Conservation (phyloP, 2,888 invertebrate species). For the Chirona hameri region DNA sequence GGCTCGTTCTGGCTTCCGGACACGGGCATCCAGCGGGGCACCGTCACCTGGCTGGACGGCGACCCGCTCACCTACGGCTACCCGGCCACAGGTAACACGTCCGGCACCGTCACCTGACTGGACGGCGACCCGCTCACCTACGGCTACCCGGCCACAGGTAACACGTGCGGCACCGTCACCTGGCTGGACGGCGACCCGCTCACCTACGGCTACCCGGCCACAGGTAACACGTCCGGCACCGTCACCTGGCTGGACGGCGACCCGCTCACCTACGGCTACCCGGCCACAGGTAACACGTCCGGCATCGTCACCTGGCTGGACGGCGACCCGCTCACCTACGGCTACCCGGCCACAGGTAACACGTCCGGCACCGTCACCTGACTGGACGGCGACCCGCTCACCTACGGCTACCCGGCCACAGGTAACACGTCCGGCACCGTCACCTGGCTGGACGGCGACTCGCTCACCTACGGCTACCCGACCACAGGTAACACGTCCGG, state of each 20-base stretch:
- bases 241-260: slow-evolving; percentile 37
- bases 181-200: too few relatives aligned
- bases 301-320: too few relatives aligned
- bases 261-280: neutral
- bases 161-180: slow-evolving; percentile 25
- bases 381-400: too few relatives aligned
- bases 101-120: too few relatives aligned
- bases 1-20: slow-evolving; percentile 38
- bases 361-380: neutral
- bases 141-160: slow-evolving; percentile 30
- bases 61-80: slow-evolving; percentile 40
- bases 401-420: neutral
- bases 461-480: slow-evolving; percentile 11
- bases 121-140: neutral
- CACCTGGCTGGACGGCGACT: too few relatives aligned
- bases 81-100: slow-evolving; percentile 37
- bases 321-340: too few relatives aligned
- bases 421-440: slow-evolving; percentile 31
- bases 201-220: slow-evolving; percentile 32
- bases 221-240: slow-evolving; percentile 32
- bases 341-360: neutral
- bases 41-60: slow-evolving; percentile 36
- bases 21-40: slow-evolving; percentile 40
- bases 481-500: neutral
- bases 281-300: neutral